Evolutionary conservation across 2,113 vertebrate species (phyloP).

Genomic region (Oriolus oriolus): DNA sequence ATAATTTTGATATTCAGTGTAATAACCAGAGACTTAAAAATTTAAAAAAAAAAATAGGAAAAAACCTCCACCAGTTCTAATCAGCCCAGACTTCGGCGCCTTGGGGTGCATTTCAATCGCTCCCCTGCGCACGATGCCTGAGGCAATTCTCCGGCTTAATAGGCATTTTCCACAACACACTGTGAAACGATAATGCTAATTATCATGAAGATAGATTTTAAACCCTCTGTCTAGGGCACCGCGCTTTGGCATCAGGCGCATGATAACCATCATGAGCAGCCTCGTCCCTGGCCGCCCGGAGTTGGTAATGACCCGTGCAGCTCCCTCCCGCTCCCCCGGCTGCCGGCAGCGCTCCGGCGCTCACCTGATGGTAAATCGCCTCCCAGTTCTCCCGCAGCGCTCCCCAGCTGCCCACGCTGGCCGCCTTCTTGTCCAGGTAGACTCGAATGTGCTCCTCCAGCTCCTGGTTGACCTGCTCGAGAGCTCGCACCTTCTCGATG

Average conservation of each 20-base stretch:
- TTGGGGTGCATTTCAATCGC: neutral
- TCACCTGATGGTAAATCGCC: slow-evolving; percentile 86
- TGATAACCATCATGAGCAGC: neutral
- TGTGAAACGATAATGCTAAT: neutral
- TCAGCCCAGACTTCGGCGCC: neutral
- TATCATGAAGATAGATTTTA: neutral
- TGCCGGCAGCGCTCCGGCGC: neutral
- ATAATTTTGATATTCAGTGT: neutral
- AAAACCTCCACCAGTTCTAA: neutral
- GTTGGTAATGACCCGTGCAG: neutral
- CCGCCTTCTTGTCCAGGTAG: slow-evolving; percentile 83
- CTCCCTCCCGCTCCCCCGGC: neutral
- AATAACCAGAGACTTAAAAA: neutral
- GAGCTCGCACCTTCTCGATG: slow-evolving; percentile 85
- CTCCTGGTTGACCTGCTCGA: slow-evolving; percentile 88
- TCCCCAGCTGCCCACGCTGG: slow-evolving; percentile 77
- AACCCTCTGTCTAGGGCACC: neutral
- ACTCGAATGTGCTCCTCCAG: slow-evolving; percentile 86
- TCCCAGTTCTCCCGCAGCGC: slow-evolving; percentile 81
- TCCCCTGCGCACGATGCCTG: neutral
- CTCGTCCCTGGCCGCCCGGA: neutral
- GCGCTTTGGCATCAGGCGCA: neutral
- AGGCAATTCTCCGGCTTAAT: neutral
- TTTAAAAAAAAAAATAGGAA: neutral
- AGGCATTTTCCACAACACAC: neutral